phyloP scores from a whole-genome alignment of 2,113 vertebrate species.

The Tiliqua scincoides region DNA sequence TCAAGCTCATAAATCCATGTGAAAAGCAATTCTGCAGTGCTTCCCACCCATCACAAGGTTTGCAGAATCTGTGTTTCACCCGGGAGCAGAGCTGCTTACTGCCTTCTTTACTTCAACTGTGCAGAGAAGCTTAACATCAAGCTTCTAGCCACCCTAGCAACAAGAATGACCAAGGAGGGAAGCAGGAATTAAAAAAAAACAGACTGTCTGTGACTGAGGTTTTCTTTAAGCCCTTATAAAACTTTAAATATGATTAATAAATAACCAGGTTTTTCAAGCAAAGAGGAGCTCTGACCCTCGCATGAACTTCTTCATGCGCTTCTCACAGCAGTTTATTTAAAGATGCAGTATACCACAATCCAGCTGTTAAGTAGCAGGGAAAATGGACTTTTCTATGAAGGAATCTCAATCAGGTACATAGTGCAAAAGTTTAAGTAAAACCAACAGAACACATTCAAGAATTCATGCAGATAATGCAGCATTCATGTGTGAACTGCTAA shows the following conservation, averaged over 20 bases:
- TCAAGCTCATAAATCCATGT: neutral
- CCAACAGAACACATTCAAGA: neutral
- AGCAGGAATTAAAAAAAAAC: conserved; percentile 45
- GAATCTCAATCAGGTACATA: neutral
- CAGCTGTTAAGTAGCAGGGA: neutral
- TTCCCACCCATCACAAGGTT: neutral
- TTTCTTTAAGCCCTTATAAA: conserved; percentile 71
- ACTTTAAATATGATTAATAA: conserved; percentile 76
- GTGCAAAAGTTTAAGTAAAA: neutral
- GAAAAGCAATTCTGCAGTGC: neutral
- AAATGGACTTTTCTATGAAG: neutral
- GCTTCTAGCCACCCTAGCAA: conserved; percentile 51
- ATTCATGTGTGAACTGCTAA: neutral
- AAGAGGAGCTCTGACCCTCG: conserved; percentile 62
- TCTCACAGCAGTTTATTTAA: conserved; percentile 52
- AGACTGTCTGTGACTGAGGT: conserved; percentile 60
- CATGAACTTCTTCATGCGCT: conserved; percentile 51
- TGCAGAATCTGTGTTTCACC: no score
- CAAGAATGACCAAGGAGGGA: conserved; percentile 62
- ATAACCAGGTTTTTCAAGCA: conserved; percentile 65
- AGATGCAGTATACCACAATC: neutral
- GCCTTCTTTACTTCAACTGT: neutral
- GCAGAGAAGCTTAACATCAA: conserved; percentile 29
- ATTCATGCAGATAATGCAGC: neutral
- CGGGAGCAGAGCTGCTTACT: conserved; percentile 19